Percentiles rank a stretch among this genome's conserved stretches.
These are phyloP conservation scores for Habrosyne pyritoides DNA, from an alignment of 2,888 invertebrate species.

Conservation along the genomic window DNA sequence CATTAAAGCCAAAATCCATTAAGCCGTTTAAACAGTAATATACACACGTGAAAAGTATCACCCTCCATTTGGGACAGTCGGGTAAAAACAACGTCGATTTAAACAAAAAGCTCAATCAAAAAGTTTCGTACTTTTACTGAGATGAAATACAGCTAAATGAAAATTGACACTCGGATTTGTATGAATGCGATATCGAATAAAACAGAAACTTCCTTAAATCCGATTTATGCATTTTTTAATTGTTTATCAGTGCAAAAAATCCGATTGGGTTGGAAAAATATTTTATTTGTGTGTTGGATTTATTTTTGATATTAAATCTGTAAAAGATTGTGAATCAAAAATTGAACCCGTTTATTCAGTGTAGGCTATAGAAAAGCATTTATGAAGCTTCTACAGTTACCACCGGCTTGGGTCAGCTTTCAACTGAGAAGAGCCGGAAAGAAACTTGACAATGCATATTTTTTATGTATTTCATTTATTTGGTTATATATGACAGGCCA, in stretches of 20 bases:
- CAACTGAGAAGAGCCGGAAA: too few species aligned
- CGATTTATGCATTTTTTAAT: background rate
- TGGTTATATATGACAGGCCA: too few species aligned
- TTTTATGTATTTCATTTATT: too few species aligned
- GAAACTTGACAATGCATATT: too few species aligned
- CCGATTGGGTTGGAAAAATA: background rate
- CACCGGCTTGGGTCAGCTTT: too few species aligned
- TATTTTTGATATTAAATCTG: background rate
- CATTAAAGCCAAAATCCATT: too few species aligned
- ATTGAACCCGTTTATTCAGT: too few species aligned
- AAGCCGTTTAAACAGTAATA: too few species aligned
- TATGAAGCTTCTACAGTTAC: too few species aligned
- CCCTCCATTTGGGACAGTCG: background rate
- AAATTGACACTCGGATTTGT: background rate
- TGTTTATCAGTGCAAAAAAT: background rate
- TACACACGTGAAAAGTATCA: too few species aligned
- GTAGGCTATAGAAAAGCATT: too few species aligned
- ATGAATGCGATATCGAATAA: background rate
- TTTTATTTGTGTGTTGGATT: background rate
- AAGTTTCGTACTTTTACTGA: background rate
- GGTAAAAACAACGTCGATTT: background rate
- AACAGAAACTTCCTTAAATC: background rate
- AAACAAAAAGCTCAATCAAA: background rate
- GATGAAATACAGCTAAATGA: background rate
- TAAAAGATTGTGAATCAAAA: too few species aligned